A percentile compares a stretch with the other conserved stretches of the same genome.
Evolutionary conservation across 2,113 vertebrate genomes (phyloP).

Genomic region (Coptodon bakossiorum): DNA sequence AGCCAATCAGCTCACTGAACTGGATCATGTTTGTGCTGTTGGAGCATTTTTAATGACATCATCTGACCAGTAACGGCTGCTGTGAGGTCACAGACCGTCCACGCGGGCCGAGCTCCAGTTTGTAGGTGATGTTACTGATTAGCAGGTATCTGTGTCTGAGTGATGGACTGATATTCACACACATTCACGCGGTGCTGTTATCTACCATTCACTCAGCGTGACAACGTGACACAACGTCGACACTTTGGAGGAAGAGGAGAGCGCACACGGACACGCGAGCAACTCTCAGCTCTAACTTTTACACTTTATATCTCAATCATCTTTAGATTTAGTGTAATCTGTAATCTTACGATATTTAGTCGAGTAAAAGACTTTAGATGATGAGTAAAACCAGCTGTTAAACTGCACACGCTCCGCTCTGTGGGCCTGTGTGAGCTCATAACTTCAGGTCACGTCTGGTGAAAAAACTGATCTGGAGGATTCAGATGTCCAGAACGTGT

Average conservation of each 20-base stretch:
- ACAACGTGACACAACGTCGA: not conserved
- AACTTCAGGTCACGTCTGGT: not conserved
- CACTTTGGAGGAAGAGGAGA: not conserved
- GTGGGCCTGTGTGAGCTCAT: not conserved
- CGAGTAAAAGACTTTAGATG: no score
- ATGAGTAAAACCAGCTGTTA: not conserved
- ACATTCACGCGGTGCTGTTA: not conserved
- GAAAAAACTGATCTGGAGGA: not conserved
- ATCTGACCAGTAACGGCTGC: not conserved
- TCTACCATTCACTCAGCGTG: not conserved
- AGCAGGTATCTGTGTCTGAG: not conserved
- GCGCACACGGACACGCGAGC: fast-evolving
- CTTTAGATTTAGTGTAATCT: not conserved
- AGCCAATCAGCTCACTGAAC: not conserved
- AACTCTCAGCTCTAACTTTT: not conserved
- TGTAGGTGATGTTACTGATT: not conserved
- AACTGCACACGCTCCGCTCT: not conserved
- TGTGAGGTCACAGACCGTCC: not conserved
- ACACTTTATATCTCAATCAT: not conserved
- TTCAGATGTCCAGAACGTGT: not conserved
- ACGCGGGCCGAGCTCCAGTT: not conserved
- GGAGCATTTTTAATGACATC: not conserved
- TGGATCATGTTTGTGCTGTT: not conserved
- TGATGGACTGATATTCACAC: not conserved
- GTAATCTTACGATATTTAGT: no score